phyloP scores from a whole-genome alignment of 2,113 vertebrate species.

The Oreocharis arfaki region DNA sequence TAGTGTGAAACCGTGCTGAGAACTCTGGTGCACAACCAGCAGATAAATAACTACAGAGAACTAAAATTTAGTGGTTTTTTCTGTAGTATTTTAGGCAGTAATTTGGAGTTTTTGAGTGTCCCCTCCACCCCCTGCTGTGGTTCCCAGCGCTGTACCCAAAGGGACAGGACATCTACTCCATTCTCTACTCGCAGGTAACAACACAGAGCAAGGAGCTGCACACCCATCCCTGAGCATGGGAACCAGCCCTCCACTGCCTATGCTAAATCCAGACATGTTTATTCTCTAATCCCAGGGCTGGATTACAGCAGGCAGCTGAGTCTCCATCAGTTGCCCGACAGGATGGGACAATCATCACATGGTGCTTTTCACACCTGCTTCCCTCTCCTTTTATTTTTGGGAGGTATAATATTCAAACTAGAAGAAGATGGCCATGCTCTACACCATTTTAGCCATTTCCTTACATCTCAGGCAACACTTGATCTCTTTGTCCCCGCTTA shows the following conservation, averaged over 20 bases:
- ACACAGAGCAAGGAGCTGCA: background rate
- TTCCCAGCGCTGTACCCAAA: background rate
- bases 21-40: background rate
- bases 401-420: background rate
- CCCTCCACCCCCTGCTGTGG: background rate
- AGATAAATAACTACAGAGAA: background rate
- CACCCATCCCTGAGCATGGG: background rate
- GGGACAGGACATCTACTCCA: background rate
- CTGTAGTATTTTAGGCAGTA: background rate
- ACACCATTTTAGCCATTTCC: background rate
- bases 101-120: background rate
- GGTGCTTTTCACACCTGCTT: background rate
- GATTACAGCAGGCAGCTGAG: background rate
- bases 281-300: background rate
- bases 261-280: background rate
- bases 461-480: background rate
- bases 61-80: rapidly evolving
- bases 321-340: background rate
- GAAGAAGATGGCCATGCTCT: background rate
- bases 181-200: background rate
- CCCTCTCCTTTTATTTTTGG: background rate
- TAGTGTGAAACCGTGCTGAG: background rate
- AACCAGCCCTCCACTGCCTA: background rate
- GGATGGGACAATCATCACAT: background rate
- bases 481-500: background rate